A percentile compares a stretch with the other conserved stretches of the same genome.
Evolutionary conservation across 2,113 vertebrate genomes (phyloP).

Genomic region (Zapornia atra): DNA sequence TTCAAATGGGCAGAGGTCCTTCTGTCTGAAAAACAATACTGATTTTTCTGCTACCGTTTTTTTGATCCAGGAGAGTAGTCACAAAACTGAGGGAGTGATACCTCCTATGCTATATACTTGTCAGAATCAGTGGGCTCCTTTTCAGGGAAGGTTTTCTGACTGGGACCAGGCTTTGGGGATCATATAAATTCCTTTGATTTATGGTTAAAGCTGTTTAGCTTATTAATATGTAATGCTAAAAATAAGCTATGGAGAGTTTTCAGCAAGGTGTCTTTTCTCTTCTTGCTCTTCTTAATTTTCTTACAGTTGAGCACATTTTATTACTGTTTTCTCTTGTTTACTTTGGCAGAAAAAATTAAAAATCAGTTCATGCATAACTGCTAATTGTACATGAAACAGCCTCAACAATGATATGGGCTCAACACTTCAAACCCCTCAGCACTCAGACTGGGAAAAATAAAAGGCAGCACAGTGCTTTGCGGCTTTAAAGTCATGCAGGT

Average conservation of each 20-base stretch:
- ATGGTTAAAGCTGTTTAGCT: background rate
- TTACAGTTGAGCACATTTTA: background rate
- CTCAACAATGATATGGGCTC: background rate
- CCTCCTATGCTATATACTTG: background rate
- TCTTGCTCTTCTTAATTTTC: background rate
- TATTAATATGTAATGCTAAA: background rate
- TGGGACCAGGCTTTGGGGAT: background rate
- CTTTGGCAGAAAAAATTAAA: background rate
- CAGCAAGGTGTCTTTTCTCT: background rate
- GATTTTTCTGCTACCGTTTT: background rate
- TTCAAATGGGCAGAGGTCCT: background rate
- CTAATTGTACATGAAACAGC: background rate
- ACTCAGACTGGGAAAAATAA: background rate
- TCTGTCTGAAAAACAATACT: background rate
- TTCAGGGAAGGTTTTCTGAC: background rate
- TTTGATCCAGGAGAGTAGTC: background rate
- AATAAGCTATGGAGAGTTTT: background rate
- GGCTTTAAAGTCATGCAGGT: background rate
- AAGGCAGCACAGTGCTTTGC: background rate
- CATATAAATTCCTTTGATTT: background rate
- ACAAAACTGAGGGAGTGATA: background rate
- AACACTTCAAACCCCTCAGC: background rate
- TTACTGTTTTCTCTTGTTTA: background rate
- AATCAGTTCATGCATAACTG: background rate
- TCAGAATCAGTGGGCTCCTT: background rate